A percentile compares a stretch with the other conserved stretches of the same genome.
phyloP scores from a whole-genome alignment of 1,140 invertebrate genomes.

The Caenorhabditis inopinata region DNA sequence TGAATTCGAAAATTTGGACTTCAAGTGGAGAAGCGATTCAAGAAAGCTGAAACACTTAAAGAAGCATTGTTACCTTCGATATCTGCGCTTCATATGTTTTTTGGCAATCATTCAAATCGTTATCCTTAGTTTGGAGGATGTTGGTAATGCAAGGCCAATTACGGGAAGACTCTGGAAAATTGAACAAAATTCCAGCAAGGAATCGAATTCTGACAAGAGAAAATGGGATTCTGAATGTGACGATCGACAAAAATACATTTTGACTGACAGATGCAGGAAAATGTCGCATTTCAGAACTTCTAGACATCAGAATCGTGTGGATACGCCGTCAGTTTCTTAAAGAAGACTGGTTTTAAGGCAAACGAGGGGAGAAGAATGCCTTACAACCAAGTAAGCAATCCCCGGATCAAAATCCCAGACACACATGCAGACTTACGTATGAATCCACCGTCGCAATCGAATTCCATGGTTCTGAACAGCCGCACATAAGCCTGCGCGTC shows the following conservation, averaged over 20 bases:
- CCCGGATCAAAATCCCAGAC: too few relatives aligned
- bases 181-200: not conserved
- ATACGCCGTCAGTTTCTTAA: too few relatives aligned
- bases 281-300: too few relatives aligned
- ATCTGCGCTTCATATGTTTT: not conserved
- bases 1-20: not conserved
- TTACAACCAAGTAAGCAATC: too few relatives aligned
- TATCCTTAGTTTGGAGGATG: not conserved
- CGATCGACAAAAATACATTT: too few relatives aligned
- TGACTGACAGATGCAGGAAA: too few relatives aligned
- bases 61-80: not conserved
- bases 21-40: not conserved
- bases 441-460: conserved; percentile 34
- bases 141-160: conserved; percentile 18
- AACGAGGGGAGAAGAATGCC: too few relatives aligned
- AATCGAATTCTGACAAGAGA: too few relatives aligned
- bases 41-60: too few relatives aligned
- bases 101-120: not conserved
- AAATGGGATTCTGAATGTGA: too few relatives aligned
- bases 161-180: conserved; percentile 15
- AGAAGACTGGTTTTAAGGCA: too few relatives aligned
- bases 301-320: too few relatives aligned
- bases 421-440: conserved; percentile 24
- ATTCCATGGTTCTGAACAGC: conserved; percentile 34
- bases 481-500: conserved; percentile 8